Evolutionary conservation across 2,888 invertebrate genomes (phyloP), one percentile per base, ranked within the genome.

Genomic region (Leptinotarsa peninsularis): DNA sequence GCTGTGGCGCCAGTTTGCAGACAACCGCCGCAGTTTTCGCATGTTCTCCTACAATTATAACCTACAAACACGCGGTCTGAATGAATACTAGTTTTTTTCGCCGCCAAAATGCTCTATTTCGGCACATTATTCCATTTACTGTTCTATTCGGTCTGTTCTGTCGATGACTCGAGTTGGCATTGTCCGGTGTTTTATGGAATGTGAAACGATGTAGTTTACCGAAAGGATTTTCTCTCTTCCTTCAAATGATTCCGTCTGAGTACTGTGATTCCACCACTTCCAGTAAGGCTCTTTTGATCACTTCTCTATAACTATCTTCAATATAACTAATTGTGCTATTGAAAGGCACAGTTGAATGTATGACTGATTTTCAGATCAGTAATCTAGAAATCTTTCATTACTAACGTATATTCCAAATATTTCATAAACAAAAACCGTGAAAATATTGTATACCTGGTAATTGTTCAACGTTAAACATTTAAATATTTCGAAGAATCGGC

Each of bases 221-320:
- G 18, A 56, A 63, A 18, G 58, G 66, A 56, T 74, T 76, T 58
- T 63, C 66, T 68, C 68, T 76, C 73, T 78, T 75, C 72, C 75
- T 72, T 68, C 49, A 76, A 80, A 88, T 88, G 88, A 86, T 85
- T 87, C 87, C 88, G 87, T 87, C 87, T 87, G 83, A 87, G 81
- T 84, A 84, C 85, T 87, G 86, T 87, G 87, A 87, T 87, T 82
- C 85, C 77, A 81, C 84, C 81, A 82, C 84, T 82, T 85, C 85
- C 83, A 87, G 86, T 87, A 85, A 87, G 86, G 73, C 23, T 50
- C 15, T 54, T 49, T 52, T 18, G 4, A 27, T 23, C 23, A 18
- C 21, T 18, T 14, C 4, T 33, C 17, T 68, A 10, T 50, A 21
- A 33, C 52, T 17, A 68, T 5, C 4, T 66, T 27, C 23, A 14